These are phyloP conservation scores for Allobates femoralis DNA, from an alignment of 2,797 vertebrate species.

Conservation along the genomic window DNA sequence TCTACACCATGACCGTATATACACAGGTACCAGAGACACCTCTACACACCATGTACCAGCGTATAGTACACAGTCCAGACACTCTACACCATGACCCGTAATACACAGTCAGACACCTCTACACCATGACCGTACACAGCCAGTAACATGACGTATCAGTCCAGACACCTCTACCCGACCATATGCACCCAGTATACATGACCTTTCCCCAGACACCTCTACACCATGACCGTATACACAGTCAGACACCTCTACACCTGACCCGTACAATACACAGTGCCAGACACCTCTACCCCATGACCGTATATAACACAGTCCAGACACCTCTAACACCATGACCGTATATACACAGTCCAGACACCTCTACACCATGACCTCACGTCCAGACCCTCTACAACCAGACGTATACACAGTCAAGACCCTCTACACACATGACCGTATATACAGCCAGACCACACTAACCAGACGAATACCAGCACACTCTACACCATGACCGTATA, in stretches of 20 bases:
- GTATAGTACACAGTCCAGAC: constrained; percentile 10
- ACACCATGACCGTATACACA: not conserved
- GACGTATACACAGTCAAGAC: not conserved
- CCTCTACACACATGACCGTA: not conserved
- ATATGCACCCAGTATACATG: too few relatives aligned
- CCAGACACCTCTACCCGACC: not conserved
- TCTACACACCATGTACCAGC: not conserved
- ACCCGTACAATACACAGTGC: not conserved
- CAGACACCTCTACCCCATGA: not conserved
- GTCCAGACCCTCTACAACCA: too few relatives aligned
- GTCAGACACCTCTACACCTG: too few relatives aligned
- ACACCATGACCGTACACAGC: not conserved
- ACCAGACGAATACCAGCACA: too few relatives aligned
- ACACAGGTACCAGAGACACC: constrained; percentile 11
- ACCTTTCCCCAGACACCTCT: not conserved
- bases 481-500: too few relatives aligned
- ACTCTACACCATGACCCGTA: not conserved
- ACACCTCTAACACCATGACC: not conserved
- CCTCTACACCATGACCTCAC: not conserved
- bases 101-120: not conserved
- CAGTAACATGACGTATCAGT: too few relatives aligned
- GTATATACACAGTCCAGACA: not conserved
- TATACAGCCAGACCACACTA: too few relatives aligned
- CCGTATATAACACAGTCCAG: not conserved
- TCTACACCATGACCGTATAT: not conserved